These are phyloP conservation scores for Actinia tenebrosa DNA, from an alignment of 64 coral and sea anemone genomes.

Conservation along the genomic window DNA sequence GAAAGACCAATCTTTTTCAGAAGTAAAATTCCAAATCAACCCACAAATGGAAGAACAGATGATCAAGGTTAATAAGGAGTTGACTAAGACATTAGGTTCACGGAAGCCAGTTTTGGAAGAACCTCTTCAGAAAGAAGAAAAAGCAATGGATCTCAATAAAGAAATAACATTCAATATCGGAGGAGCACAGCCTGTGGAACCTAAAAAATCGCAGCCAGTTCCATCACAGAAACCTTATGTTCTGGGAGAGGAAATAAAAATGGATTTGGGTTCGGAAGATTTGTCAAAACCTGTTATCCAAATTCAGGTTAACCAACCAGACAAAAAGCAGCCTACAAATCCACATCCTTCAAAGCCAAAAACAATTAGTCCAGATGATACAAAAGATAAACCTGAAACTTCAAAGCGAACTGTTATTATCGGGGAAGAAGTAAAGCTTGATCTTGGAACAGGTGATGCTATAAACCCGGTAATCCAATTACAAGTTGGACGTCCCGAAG, in stretches of 20 bases:
- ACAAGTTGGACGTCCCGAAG: background rate
- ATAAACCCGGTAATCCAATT: slow-evolving; percentile 7
- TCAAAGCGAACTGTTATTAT: background rate
- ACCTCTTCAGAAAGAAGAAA: background rate
- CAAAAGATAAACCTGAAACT: background rate
- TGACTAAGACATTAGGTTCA: background rate
- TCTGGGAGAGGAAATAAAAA: slow-evolving; percentile 9
- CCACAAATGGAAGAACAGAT: background rate
- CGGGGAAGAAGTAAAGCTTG: slow-evolving; percentile 18
- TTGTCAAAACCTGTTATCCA: slow-evolving; percentile 10
- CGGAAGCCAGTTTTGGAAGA: background rate
- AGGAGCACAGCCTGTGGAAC: background rate
- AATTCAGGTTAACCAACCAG: background rate
- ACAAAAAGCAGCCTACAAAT: background rate
- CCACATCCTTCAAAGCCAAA: background rate
- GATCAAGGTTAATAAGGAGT: background rate
- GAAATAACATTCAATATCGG: slow-evolving; percentile 12
- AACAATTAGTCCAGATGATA: background rate
- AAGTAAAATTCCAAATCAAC: background rate
- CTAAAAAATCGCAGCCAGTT: background rate
- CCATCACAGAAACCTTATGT: background rate
- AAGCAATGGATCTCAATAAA: background rate
- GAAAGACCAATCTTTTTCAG: background rate
- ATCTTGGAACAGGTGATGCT: background rate
- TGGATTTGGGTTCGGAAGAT: slow-evolving; percentile 8